Percentiles rank a stretch among this genome's conserved stretches.
These are phyloP conservation scores for Brachionus paranguensis DNA, from an alignment of 1,140 invertebrate species.

Conservation along the genomic window DNA sequence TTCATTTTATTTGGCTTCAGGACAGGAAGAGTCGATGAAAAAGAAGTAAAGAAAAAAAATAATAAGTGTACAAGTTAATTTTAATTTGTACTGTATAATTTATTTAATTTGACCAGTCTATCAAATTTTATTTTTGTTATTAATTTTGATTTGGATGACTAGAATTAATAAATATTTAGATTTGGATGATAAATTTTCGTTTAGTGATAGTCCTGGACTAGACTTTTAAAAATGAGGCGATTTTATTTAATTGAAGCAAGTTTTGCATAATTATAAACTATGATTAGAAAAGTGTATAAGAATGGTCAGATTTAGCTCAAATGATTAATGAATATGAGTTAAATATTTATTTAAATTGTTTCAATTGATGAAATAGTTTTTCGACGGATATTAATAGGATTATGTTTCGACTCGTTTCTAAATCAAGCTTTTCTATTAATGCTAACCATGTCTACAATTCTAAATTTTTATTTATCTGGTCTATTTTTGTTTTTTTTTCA, in stretches of 20 bases:
- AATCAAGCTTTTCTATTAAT: background rate
- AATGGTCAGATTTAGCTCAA: background rate
- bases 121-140: background rate
- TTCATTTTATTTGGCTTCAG: too few species aligned
- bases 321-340: constrained; percentile 17
- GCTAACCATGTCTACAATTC: constrained; percentile 4
- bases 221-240: background rate
- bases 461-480: background rate
- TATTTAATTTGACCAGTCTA: background rate
- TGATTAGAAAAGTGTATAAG: background rate
- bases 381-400: constrained; percentile 7
- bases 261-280: background rate
- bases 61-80: too few species aligned
- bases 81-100: background rate
- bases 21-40: too few species aligned
- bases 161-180: background rate
- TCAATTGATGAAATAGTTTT: constrained; percentile 22
- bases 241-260: background rate
- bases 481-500: background rate
- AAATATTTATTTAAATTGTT: constrained; percentile 11
- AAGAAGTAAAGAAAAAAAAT: too few species aligned
- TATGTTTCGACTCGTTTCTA: background rate
- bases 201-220: background rate
- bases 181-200: background rate
- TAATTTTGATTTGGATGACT: background rate